Evolutionary conservation across 2,113 vertebrate genomes (phyloP).

Genomic region (Tupaia chinensis): DNA sequence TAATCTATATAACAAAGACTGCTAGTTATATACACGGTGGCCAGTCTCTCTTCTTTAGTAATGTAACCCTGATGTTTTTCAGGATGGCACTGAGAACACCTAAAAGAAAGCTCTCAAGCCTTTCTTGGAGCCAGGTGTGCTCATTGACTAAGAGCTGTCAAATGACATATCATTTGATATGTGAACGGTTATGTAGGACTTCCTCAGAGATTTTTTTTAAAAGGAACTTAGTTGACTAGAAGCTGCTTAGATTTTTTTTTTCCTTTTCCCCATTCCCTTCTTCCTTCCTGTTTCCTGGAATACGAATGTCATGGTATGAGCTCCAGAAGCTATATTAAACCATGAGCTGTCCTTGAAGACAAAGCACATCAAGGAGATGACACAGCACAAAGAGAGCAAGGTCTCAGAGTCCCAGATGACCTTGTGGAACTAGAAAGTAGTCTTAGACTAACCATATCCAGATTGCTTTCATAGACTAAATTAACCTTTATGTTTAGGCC

Average conservation of each 20-base stretch:
- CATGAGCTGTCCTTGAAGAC: background rate
- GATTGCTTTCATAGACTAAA: background rate
- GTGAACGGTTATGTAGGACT: background rate
- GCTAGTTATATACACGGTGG: background rate
- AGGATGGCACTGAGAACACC: background rate
- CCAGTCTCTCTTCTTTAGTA: background rate
- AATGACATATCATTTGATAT: background rate
- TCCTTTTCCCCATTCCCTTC: background rate
- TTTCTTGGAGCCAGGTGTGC: background rate
- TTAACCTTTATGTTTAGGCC: background rate
- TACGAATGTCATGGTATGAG: background rate
- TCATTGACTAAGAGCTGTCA: background rate
- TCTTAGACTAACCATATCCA: background rate
- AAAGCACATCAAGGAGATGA: background rate
- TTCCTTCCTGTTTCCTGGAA: slow-evolving; percentile 13
- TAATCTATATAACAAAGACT: background rate
- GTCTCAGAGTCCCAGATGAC: background rate
- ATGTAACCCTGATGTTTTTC: background rate
- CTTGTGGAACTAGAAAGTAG: background rate
- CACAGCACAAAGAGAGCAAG: background rate
- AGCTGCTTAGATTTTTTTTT: background rate
- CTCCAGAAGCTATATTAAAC: background rate
- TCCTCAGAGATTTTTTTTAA: background rate
- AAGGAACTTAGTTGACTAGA: background rate
- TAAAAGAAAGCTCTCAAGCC: background rate